Evolutionary conservation across 2,888 invertebrate species (phyloP).

Genomic region (Macrosiphum euphorbiae): DNA sequence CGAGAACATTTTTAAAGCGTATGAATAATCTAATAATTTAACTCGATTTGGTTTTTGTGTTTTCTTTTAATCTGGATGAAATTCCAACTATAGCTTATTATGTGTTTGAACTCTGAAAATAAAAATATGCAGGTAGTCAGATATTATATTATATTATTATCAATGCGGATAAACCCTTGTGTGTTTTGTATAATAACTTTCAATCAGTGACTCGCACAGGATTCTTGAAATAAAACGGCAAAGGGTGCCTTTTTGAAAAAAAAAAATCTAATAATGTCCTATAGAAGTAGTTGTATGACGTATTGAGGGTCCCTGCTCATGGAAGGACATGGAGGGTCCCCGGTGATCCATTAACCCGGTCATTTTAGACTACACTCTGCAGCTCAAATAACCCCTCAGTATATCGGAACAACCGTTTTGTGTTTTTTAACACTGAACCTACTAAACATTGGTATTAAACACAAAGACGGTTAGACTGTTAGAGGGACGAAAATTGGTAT

Average conservation of each 20-base stretch:
- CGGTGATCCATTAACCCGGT: constrained; percentile 19
- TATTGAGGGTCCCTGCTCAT: not conserved
- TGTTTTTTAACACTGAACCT: constrained; percentile 33
- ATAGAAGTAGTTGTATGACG: not conserved
- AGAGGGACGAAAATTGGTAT: not conserved
- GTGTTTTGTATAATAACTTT: not conserved
- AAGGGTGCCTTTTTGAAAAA: not conserved
- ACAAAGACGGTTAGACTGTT: constrained; percentile 24
- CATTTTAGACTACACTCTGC: constrained; percentile 31
- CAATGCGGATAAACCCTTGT: not conserved
- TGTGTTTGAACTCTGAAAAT: not conserved
- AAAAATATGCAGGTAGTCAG: not conserved
- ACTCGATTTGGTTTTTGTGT: not conserved
- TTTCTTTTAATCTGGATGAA: not conserved
- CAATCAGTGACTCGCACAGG: not conserved
- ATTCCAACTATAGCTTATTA: not conserved
- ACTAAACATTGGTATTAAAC: constrained; percentile 14
- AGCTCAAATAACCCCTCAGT: constrained; percentile 14
- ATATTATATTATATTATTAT: not conserved
- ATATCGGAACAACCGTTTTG: constrained; percentile 33
- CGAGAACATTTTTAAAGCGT: not conserved
- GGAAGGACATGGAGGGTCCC: constrained; percentile 9
- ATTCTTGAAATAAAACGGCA: not conserved
- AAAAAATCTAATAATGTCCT: not conserved
- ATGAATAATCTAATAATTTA: not conserved